A percentile compares a stretch with the other conserved stretches of the same genome.
Conservation (phyloP, 2,888 invertebrate genomes). For the Diploptera punctata region DNA sequence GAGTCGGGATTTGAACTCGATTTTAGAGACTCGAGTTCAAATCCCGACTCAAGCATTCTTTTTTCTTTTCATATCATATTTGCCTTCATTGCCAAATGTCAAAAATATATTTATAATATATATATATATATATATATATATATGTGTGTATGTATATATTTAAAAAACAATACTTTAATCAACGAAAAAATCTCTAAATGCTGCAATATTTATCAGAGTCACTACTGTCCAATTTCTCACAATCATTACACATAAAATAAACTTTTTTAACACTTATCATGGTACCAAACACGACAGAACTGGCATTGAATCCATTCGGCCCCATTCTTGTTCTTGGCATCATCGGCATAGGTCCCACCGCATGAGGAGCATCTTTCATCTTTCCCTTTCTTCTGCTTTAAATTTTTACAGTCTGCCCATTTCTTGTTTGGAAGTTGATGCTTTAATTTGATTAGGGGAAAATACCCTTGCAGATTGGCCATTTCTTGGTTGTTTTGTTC, state of each 20-base stretch:
- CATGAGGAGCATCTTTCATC: background rate
- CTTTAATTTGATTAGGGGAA: background rate
- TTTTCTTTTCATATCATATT: no score
- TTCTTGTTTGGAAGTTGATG: no score
- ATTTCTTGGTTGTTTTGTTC: background rate
- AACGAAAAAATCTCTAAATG: background rate
- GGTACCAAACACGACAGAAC: background rate
- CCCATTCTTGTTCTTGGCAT: constrained; percentile 1
- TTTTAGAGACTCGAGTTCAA: no score
- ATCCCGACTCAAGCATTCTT: no score
- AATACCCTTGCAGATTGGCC: background rate
- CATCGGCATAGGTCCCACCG: background rate
- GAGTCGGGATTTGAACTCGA: no score
- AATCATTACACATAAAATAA: constrained; percentile 19
- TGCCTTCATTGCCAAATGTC: no score
- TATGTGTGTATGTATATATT: no score
- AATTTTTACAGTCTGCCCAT: background rate
- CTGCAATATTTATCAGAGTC: background rate
- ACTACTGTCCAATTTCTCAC: constrained; percentile 5
- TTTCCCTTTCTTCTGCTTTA: background rate
- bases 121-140: no score
- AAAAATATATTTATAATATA: no score
- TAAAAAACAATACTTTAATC: no score
- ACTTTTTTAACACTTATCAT: background rate
- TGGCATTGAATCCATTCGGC: no score